Evolutionary conservation across 1,140 invertebrate genomes (phyloP).

Genomic region (Drosophila gunungcola): DNA sequence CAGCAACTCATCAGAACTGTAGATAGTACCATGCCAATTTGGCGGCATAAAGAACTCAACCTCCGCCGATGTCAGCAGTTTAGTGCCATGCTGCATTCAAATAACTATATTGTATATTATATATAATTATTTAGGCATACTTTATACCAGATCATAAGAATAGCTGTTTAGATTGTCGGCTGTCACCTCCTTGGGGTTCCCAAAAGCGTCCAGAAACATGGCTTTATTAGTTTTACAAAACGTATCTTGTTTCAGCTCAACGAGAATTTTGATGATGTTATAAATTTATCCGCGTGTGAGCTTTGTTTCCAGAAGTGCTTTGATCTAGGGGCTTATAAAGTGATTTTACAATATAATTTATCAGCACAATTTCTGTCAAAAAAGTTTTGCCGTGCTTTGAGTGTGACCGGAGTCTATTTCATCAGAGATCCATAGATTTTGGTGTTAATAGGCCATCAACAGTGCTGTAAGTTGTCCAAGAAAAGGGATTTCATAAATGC

Average conservation of each 20-base stretch:
- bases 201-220: constrained; percentile 59
- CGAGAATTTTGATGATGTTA: constrained; percentile 3
- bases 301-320: not conserved
- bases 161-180: constrained; percentile 45
- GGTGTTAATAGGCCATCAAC: not conserved
- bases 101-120: too few species aligned
- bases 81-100: constrained; percentile 38
- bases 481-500: too few species aligned
- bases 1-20: constrained; percentile 56
- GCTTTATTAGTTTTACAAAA: not conserved
- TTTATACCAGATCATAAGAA: constrained; percentile 49
- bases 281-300: too few species aligned
- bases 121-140: not conserved
- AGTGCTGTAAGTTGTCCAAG: not conserved
- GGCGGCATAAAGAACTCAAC: constrained; percentile 47
- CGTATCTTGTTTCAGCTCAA: not conserved
- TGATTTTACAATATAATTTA: too few species aligned
- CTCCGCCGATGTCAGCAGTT: constrained; percentile 60
- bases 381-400: not conserved
- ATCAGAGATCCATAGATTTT: not conserved
- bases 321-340: too few species aligned
- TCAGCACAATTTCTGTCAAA: not conserved
- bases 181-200: constrained; percentile 57
- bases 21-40: constrained; percentile 62
- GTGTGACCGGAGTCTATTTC: not conserved